Conservation (phyloP, 1,140 invertebrate genomes). For the Bilobella aurantiaca region DNA sequence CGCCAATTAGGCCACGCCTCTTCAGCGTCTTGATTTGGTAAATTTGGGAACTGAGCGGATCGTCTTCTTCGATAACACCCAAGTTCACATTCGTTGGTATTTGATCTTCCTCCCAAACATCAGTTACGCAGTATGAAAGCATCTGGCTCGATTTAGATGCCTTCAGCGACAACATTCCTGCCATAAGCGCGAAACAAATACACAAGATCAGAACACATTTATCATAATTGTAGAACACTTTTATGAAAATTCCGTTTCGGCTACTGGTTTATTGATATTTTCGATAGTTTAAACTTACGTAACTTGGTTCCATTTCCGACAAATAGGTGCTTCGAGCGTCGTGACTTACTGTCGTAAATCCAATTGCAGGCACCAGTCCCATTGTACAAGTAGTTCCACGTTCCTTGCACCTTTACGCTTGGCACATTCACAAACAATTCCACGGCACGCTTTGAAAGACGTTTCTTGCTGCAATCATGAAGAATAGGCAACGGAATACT, state of each 20-base stretch:
- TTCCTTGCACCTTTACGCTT: conserved; percentile 21
- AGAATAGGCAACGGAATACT: too few species aligned
- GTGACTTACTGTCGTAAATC: conserved; percentile 4
- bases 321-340: conserved; percentile 1
- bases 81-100: conserved; percentile 10
- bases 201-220: not conserved
- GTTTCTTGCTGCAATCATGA: too few species aligned
- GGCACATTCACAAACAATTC: too few species aligned
- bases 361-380: conserved; percentile 18
- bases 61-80: not conserved
- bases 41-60: conserved; percentile 16
- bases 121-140: conserved; percentile 17
- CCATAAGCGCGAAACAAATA: too few species aligned
- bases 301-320: conserved; percentile 23
- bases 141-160: not conserved
- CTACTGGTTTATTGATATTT: too few species aligned
- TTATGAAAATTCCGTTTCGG: not conserved
- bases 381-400: conserved; percentile 29
- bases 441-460: too few species aligned
- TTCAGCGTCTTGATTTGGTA: conserved; percentile 19
- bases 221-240: too few species aligned
- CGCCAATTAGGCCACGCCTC: conserved; percentile 6
- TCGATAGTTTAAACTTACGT: conserved; percentile 26
- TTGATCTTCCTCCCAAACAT: conserved; percentile 24
- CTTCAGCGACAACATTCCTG: conserved; percentile 18